Evolutionary conservation across 2,888 invertebrate genomes (phyloP), one percentile per base, ranked within the genome.

Genomic region (Agonopterix alstromeriana): DNA sequence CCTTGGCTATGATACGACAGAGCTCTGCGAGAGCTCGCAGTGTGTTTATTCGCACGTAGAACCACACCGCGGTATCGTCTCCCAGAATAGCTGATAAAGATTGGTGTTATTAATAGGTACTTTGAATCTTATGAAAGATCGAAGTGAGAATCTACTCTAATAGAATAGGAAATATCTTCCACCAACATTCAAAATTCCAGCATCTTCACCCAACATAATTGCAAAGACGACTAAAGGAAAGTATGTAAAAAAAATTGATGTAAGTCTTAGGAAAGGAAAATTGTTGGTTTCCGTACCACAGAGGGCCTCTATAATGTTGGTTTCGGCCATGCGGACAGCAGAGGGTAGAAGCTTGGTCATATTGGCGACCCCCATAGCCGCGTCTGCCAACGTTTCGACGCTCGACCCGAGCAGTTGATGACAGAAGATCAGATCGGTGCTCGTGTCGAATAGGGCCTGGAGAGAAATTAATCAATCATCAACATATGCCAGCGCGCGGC

Each of bases 361-460:
- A 57, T 87, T 87, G 51, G 85, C 82, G 0, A 87, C 85, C 0
- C 86, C 87, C 78, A 86, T 77, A 0, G 87, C 87, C 0, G 87
- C 84, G 36, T 88, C 87, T 0, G 84, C 82, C 0, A 87, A 52
- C 27, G 85, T 54, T 0, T 82, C 83, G 53, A 78, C 76, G 53
- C 80, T 79, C 1, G 83, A 79, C 41, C 82, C 78, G 2, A 82
- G 65, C 10, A 87, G 72, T 56, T 86, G 85, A 3, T 82, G 77
- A 56, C 87, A 87, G 68, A 87, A 86, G 1, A 86, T 80, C 50
- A 86, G 55, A 50, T 87, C 87, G 1, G 85, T 85, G 2, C 73
- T 77, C 0, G 85, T 85, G 38, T 83, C 70, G 55, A 65, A 85
- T 2, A 88, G 54, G 0, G 87, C 85, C 87, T 88, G 62, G 0